A percentile compares a stretch with the other conserved stretches of the same genome.
These are phyloP conservation scores for Zaprionus davidi DNA, from an alignment of 1,140 invertebrate genomes.

Conservation along the genomic window DNA sequence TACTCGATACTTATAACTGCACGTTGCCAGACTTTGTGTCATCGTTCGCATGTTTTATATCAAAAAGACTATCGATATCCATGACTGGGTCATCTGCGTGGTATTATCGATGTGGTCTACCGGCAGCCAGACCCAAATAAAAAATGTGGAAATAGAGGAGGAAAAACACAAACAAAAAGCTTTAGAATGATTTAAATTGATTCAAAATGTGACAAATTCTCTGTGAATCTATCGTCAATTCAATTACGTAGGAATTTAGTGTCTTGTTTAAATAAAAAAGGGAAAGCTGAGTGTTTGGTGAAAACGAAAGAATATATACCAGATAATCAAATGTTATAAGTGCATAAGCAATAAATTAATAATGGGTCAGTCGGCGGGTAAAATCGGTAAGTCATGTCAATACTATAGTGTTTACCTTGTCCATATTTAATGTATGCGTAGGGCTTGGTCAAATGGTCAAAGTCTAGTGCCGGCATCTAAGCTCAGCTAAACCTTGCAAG, in stretches of 20 bases:
- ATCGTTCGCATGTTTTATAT: background rate
- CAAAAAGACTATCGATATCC: background rate
- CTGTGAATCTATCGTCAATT: conserved; percentile 13
- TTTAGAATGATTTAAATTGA: conserved; percentile 42
- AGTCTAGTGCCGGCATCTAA: background rate
- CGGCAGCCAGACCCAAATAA: conserved; percentile 40
- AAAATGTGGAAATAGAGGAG: conserved; percentile 51
- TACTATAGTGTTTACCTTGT: conserved; percentile 8
- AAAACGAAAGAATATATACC: conserved; percentile 41
- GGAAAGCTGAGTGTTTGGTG: conserved; percentile 37
- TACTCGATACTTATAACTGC: conserved; percentile 25
- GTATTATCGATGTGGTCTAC: conserved; percentile 32
- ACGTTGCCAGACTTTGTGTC: conserved; percentile 23
- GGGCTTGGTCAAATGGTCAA: background rate
- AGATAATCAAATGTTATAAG: conserved; percentile 55
- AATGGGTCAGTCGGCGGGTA: conserved; percentile 81
- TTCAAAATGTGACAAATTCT: conserved; percentile 25
- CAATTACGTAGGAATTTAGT: conserved; percentile 26
- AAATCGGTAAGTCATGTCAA: conserved; percentile 74
- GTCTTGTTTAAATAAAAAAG: conserved; percentile 25
- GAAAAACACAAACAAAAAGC: conserved; percentile 44
- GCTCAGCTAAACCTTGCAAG: background rate
- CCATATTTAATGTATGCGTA: conserved; percentile 15
- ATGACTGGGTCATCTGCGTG: conserved; percentile 21
- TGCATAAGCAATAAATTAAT: conserved; percentile 24